These are phyloP conservation scores for Vireo altiloquus DNA, from an alignment of 2,113 vertebrate genomes.

Conservation along the genomic window DNA sequence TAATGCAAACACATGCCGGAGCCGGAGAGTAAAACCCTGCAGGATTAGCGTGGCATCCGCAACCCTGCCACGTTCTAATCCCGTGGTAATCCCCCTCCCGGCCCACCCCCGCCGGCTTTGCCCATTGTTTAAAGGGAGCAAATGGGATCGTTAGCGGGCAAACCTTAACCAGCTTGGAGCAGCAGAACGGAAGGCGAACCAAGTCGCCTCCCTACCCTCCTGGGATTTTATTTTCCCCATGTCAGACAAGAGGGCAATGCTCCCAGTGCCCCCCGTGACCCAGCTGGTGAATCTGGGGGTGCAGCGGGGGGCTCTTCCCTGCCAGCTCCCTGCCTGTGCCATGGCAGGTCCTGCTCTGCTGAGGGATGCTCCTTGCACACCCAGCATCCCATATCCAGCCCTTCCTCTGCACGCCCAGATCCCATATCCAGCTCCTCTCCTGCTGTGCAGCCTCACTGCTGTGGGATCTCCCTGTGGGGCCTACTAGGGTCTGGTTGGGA, in stretches of 20 bases:
- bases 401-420: not conserved
- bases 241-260: not conserved
- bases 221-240: not conserved
- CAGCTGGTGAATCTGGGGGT: not conserved
- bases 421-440: not conserved
- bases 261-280: not conserved
- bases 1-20: conserved; percentile 24
- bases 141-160: conserved; percentile 46
- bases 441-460: accelerated
- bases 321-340: not conserved
- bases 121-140: conserved; percentile 55
- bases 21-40: conserved; percentile 19
- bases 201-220: not conserved
- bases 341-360: accelerated
- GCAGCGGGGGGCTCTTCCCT: not conserved
- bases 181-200: not conserved
- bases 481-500: accelerated
- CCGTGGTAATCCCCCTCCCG: conserved; percentile 10
- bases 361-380: not conserved
- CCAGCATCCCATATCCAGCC: not conserved
- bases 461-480: accelerated
- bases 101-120: conserved; percentile 26
- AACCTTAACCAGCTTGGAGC: conserved; percentile 48
- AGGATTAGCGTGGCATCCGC: conserved; percentile 33
- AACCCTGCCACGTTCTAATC: conserved; percentile 29